Conservation (phyloP, 1,140 invertebrate species). For the Drosophila ambigua region DNA sequence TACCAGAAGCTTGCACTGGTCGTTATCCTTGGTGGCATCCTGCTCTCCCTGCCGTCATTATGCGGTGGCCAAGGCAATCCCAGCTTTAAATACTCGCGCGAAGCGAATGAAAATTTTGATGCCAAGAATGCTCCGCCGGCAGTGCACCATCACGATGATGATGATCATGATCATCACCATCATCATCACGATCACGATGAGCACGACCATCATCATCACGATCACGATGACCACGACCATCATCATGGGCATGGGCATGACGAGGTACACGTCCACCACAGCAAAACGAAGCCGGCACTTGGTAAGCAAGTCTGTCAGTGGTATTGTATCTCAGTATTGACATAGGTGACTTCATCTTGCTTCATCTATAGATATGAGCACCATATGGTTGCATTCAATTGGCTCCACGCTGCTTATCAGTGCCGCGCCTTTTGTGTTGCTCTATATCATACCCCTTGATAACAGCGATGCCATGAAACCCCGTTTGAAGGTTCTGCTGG, state of each 20-base stretch:
- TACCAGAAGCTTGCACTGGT: conserved; percentile 59
- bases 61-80: conserved; percentile 83
- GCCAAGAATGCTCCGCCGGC: conserved; percentile 52
- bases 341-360: conserved; percentile 19
- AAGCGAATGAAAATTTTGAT: conserved; percentile 87
- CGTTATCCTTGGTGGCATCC: conserved; percentile 53
- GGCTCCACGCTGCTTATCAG: conserved; percentile 96
- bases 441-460: conserved; percentile 97
- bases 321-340: neutral
- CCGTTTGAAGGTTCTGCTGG: conserved; percentile 91
- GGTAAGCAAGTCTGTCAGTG: conserved; percentile 37
- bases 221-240: conserved; percentile 50
- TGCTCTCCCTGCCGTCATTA: conserved; percentile 66
- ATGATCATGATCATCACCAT: conserved; percentile 56
- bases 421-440: conserved; percentile 95
- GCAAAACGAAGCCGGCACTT: conserved; percentile 40
- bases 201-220: conserved; percentile 39
- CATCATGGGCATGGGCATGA: conserved; percentile 26
- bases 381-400: conserved; percentile 92
- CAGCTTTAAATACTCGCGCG: conserved; percentile 89
- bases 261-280: conserved; percentile 14
- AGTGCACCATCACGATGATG: conserved; percentile 68
- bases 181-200: conserved; percentile 59
- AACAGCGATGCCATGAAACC: conserved; percentile 93
- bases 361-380: conserved; percentile 76